Base-by-base conservation (phyloP, 2,888 invertebrate genomes). In the Diarsia dahlii region DNA sequence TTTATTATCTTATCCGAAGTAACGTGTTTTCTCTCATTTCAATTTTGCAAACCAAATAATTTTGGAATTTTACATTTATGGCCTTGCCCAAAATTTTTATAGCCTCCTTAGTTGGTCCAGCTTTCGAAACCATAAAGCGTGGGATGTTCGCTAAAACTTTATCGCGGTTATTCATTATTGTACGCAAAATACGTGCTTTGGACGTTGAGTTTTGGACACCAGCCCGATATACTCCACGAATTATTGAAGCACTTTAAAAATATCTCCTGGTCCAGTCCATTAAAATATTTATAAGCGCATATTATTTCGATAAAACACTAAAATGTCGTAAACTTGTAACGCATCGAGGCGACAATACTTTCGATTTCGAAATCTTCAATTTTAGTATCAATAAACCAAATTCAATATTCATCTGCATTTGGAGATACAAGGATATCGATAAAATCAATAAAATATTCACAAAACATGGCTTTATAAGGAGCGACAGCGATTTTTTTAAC, bases 41-140 rank as follows among this genome's bases (percentile, higher is more conserved):
- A 72, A 71, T 72, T 48, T 78, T 67, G 67, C 54, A 78, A 77
- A 71, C 3, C 12, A 64, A 63, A 76, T 74, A 58, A 68, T 71
- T 71, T 79, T 64, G 12, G 58, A 70, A 50, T 50, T 72, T 65
- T 67, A 68, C 71, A 52, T 74, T 66, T 76, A 71, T 56, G 62
- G 67, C 67, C 72, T 82, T 56, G 66, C 13, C 67, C 63, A 86
- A 79, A 56, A 81, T 72, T 39, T 50, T 58, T 74, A 68, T 28
- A 82, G 46, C 68, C 52, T 69, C 45, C 60, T 48, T 67, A 63
- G 39, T 52, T 48, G 67, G 65, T 70, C 34, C 69, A 69, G 71
- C 71, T 88, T 88, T 85, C 84, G 78, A 77, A 87, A 87, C 46
- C 64, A 74, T 34, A 79, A 52, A 46, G 74, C 75, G 89, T 87